A percentile compares a stretch with the other conserved stretches of the same genome.
Evolutionary conservation across 2,888 invertebrate species (phyloP).

Genomic region (Andrena bicolor): DNA sequence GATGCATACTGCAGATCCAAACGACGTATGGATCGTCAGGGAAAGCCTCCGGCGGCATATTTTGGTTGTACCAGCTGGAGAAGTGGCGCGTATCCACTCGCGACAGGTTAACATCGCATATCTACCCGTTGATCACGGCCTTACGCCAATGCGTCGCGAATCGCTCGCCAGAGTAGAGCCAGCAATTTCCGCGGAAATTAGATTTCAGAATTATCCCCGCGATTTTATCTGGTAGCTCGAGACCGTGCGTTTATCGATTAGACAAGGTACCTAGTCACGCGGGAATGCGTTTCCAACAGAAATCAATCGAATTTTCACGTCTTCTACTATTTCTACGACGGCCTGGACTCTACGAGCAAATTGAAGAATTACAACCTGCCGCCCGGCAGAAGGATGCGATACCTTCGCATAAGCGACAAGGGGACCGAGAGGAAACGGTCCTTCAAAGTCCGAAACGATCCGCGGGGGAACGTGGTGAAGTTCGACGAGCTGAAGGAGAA

Average conservation of each 20-base stretch:
- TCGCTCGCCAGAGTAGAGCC: neutral
- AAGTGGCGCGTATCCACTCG: constrained; percentile 94
- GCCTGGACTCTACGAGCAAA: constrained; percentile 89
- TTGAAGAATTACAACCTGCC: constrained; percentile 90
- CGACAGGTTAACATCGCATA: constrained; percentile 86
- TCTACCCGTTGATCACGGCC: neutral
- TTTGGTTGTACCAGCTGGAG: constrained; percentile 94
- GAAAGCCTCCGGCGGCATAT: constrained; percentile 95
- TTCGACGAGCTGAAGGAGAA: constrained; percentile 89
- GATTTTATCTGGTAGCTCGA: neutral
- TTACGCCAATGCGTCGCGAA: neutral
- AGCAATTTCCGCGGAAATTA: constrained; percentile 3
- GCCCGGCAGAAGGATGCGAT: constrained; percentile 90
- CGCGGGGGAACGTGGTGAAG: constrained; percentile 88
- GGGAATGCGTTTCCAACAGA: constrained; percentile 85
- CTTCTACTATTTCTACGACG: constrained; percentile 96
- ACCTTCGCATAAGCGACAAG: constrained; percentile 88
- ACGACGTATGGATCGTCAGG: constrained; percentile 94
- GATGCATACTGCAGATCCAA: constrained; percentile 92
- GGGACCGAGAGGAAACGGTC: constrained; percentile 86
- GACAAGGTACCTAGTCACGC: constrained; percentile 5
- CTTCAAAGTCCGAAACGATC: constrained; percentile 89
- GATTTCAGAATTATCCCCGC: constrained; percentile 14
- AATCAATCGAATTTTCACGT: constrained; percentile 95
- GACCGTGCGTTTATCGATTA: constrained; percentile 11